A percentile compares a stretch with the other conserved stretches of the same genome.
These are phyloP conservation scores for Erebia ligea DNA, from an alignment of 2,888 invertebrate genomes.

Conservation along the genomic window DNA sequence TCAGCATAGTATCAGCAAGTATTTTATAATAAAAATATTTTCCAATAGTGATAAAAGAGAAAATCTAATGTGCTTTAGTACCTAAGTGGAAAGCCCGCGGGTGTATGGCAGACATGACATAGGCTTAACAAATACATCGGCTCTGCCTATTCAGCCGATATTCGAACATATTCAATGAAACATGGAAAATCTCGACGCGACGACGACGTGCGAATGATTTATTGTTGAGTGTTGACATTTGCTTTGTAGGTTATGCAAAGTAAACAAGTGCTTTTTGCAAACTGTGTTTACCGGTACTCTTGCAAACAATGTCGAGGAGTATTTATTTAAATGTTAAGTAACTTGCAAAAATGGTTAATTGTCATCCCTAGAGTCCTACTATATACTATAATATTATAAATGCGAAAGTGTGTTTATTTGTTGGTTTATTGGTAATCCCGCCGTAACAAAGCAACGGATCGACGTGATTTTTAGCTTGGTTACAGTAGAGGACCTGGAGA, in stretches of 20 bases:
- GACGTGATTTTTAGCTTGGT: no score
- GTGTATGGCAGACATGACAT: neutral
- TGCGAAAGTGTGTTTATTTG: no score
- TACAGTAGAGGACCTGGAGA: no score
- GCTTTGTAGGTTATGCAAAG: constrained; percentile 7
- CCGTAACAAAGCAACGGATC: no score
- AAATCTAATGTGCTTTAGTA: no score
- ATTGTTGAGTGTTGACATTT: constrained; percentile 18
- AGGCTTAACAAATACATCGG: constrained; percentile 1
- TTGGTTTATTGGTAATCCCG: no score
- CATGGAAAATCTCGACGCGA: constrained; percentile 5
- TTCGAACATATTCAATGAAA: constrained; percentile 1
- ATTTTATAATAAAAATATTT: no score
- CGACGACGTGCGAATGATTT: constrained; percentile 15
- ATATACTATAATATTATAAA: no score
- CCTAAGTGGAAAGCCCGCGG: neutral
- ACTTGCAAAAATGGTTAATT: neutral
- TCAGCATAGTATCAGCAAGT: no score
- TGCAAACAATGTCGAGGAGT: neutral
- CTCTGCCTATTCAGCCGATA: constrained; percentile 1
- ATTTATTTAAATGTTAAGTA: neutral
- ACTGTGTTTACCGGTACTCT: neutral
- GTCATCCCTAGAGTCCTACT: no score
- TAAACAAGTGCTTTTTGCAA: constrained; percentile 14
- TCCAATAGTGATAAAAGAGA: no score